These are phyloP conservation scores for Falco punctatus DNA, from an alignment of 2,113 vertebrate genomes.

Conservation along the genomic window DNA sequence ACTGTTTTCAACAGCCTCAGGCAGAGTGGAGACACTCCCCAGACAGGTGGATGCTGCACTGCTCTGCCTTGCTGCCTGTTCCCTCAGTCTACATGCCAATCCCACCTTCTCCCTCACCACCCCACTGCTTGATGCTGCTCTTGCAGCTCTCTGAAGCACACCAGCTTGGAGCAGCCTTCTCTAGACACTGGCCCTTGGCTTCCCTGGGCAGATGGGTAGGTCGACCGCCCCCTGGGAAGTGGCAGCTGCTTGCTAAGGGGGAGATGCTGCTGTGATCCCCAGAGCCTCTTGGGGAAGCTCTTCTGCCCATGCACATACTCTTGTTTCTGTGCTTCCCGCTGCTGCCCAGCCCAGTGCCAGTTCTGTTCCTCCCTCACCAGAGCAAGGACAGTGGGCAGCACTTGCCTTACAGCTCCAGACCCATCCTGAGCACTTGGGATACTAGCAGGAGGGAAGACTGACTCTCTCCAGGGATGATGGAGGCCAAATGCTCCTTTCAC, in stretches of 20 bases:
- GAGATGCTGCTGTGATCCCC: neutral
- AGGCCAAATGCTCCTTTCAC: neutral
- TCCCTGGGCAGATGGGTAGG: accelerated
- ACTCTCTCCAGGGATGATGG: neutral
- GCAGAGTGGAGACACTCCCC: accelerated
- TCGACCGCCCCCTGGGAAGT: accelerated
- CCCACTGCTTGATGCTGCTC: neutral
- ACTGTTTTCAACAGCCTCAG: accelerated
- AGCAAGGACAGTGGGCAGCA: neutral
- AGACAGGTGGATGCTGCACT: accelerated
- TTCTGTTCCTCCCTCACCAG: neutral
- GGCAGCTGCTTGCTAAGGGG: neutral
- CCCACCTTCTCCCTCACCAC: neutral
- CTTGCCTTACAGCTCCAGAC: neutral
- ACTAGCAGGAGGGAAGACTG: neutral
- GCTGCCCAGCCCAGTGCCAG: neutral
- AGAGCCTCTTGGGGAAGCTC: neutral
- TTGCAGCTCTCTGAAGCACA: neutral
- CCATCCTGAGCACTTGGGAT: neutral
- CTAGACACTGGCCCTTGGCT: neutral
- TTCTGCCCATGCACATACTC: neutral
- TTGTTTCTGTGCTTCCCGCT: neutral
- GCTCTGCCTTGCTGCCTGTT: neutral
- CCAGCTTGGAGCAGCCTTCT: neutral
- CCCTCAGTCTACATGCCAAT: accelerated